These are phyloP conservation scores for Tetheella fluctuosa DNA, from an alignment of 2,888 invertebrate species.

Conservation along the genomic window DNA sequence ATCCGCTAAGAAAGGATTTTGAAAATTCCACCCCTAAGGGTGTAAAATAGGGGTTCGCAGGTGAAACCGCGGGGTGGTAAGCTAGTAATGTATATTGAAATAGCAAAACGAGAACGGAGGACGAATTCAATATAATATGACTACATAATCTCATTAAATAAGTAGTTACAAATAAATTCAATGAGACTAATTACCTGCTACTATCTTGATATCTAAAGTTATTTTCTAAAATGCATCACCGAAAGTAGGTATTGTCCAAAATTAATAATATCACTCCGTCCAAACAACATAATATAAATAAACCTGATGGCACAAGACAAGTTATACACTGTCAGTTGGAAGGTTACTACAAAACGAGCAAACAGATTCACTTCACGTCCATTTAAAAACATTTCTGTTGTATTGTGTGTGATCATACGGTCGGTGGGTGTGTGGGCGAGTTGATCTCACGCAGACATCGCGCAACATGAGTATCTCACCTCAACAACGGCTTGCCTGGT, in stretches of 20 bases:
- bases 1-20: too few relatives aligned
- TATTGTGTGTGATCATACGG: not conserved
- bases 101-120: too few relatives aligned
- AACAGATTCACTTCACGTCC: conserved; percentile 7
- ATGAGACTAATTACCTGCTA: too few relatives aligned
- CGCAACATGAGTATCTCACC: not conserved
- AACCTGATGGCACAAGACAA: not conserved
- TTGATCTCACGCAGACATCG: conserved; percentile 2
- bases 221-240: too few relatives aligned
- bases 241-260: not conserved
- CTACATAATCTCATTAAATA: too few relatives aligned
- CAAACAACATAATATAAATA: conserved; percentile 3
- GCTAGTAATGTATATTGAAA: too few relatives aligned
- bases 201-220: too few relatives aligned
- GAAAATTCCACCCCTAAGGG: too few relatives aligned
- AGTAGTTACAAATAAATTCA: too few relatives aligned
- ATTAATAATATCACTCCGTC: not conserved
- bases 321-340: not conserved
- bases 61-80: too few relatives aligned
- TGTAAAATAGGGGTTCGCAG: too few relatives aligned
- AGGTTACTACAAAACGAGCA: conserved; percentile 5
- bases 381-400: conserved; percentile 7
- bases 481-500: not conserved
- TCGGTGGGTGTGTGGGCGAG: not conserved
- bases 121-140: too few relatives aligned